phyloP scores from a whole-genome alignment of 2,113 vertebrate species.

The Ophthalmotilapia sp. region DNA sequence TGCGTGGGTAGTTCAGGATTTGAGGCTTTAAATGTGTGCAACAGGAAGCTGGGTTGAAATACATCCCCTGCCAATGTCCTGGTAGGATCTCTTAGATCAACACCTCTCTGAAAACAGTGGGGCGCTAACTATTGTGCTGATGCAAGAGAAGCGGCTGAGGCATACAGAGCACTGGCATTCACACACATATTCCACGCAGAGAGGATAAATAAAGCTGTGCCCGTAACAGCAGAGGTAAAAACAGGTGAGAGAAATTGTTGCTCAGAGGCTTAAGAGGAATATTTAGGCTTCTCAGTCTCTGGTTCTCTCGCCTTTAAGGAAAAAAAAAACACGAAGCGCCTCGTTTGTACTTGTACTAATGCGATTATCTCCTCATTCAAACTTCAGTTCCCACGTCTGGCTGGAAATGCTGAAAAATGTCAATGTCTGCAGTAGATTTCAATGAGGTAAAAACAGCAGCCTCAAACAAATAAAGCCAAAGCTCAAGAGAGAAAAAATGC shows the following conservation, averaged over 20 bases:
- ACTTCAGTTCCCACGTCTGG: background rate
- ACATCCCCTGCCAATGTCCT: conserved; percentile 5
- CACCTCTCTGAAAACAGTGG: background rate
- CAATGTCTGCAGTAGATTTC: background rate
- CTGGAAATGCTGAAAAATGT: background rate
- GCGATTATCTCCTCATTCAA: background rate
- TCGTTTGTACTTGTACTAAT: background rate
- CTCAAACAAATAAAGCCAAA: background rate
- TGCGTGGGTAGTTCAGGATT: background rate
- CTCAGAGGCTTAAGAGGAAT: background rate
- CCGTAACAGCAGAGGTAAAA: background rate
- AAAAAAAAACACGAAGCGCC: fast-evolving
- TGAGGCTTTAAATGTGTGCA: background rate
- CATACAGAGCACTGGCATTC: background rate
- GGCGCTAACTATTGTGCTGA: background rate
- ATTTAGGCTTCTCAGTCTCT: background rate
- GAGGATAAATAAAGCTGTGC: background rate
- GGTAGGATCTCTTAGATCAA: conserved; percentile 2
- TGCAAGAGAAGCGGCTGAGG: background rate
- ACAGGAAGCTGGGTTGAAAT: background rate
- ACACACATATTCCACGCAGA: background rate
- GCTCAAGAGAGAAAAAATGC: background rate
- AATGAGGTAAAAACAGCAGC: background rate
- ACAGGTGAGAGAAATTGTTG: background rate
- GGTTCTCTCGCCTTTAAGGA: background rate